phyloP scores from a whole-genome alignment of 2,113 vertebrate genomes.

The Eurypyga helias region DNA sequence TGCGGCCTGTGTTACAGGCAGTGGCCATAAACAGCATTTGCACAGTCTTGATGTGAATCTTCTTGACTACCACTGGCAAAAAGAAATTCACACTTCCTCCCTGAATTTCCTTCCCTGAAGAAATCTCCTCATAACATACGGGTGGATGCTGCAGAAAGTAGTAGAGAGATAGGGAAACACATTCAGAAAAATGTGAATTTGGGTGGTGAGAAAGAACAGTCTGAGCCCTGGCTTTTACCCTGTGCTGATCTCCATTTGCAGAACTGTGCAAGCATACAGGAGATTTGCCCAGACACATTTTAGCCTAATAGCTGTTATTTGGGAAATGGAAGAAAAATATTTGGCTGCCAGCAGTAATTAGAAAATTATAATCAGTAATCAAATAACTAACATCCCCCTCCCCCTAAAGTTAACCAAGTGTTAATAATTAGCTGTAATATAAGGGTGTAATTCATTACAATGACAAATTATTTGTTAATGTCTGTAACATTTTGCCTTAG shows the following conservation, averaged over 20 bases:
- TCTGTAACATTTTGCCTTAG: not conserved
- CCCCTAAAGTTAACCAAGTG: conserved; percentile 19
- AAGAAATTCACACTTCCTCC: not conserved
- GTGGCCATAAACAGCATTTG: not conserved
- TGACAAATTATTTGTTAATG: conserved; percentile 48
- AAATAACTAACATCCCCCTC: not conserved
- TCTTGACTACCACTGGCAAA: not conserved
- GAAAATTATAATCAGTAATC: conserved; percentile 51
- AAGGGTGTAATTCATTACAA: conserved; percentile 37
- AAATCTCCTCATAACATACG: not conserved
- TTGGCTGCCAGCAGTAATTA: conserved; percentile 21
- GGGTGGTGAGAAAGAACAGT: not conserved
- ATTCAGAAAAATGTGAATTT: not conserved
- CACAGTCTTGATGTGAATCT: not conserved
- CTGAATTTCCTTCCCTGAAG: not conserved
- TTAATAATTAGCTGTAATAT: conserved; percentile 40
- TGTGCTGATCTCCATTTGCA: not conserved
- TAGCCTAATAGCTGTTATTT: conserved; percentile 28
- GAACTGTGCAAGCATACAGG: not conserved
- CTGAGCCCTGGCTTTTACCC: not conserved
- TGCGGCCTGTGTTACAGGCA: not conserved
- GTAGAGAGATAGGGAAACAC: not conserved
- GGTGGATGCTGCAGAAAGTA: not conserved
- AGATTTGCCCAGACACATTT: conserved; percentile 7
- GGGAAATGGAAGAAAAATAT: conserved; percentile 36